Conservation (phyloP, 2,113 vertebrate species). For the Megaceryle torquata region DNA sequence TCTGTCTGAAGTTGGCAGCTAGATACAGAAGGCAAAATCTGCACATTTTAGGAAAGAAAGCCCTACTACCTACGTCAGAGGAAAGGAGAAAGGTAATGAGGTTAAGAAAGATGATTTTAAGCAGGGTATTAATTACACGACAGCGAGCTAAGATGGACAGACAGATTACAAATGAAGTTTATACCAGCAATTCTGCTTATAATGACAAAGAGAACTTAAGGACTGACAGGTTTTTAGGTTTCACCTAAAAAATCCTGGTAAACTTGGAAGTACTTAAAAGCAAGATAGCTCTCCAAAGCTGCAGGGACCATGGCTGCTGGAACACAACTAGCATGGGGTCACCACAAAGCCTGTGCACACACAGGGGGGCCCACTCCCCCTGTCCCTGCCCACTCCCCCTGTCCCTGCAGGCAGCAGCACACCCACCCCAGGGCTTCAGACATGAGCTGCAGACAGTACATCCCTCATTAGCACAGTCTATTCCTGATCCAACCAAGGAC, state of each 20-base stretch:
- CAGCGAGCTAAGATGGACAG: constrained; percentile 2
- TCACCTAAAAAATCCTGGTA: not conserved
- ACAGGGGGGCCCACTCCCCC: not conserved
- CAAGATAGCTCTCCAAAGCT: not conserved
- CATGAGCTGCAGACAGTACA: rapidly evolving
- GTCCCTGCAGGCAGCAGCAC: not conserved
- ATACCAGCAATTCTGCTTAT: not conserved
- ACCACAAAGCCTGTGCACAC: not conserved
- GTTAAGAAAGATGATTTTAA: constrained; percentile 49
- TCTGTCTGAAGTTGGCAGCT: constrained; percentile 57
- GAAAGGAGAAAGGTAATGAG: constrained; percentile 34
- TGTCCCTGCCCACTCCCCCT: not conserved
- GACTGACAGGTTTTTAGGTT: not conserved
- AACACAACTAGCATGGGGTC: not conserved
- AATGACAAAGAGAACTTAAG: not conserved
- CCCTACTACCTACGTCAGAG: constrained; percentile 35
- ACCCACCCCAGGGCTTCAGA: not conserved
- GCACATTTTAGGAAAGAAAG: constrained; percentile 31
- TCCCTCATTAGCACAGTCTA: not conserved
- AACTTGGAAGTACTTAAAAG: not conserved
- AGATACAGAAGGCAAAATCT: constrained; percentile 57
- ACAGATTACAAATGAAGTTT: constrained; percentile 12
- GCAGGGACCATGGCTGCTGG: not conserved
- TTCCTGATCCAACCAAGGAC: not conserved
- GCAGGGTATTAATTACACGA: constrained; percentile 48